Evolutionary conservation across 2,797 vertebrate genomes (phyloP), one percentile per base, ranked within the genome.

Genomic region (Hapalemur alaotrensis): DNA sequence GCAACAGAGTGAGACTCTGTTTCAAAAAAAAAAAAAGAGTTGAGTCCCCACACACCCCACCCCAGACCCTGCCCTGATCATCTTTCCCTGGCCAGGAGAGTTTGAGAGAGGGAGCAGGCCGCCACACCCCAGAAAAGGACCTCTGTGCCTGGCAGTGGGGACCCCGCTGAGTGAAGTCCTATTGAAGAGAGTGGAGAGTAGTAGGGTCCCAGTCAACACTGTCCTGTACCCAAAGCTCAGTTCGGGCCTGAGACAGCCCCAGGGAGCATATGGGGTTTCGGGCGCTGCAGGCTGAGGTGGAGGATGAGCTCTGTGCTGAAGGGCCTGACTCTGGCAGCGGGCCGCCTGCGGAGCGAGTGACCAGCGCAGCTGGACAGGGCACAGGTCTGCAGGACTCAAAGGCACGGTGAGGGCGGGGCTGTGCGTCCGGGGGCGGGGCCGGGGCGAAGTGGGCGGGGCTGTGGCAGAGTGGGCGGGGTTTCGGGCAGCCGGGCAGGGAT

Each of bases 371-470:
- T 4, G 23, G n/a, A 3, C 9, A 18, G 9, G 35, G 1, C 0
- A 4, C 2, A 0, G 7, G 5, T 61, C 48, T 8, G 48, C 38
- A 0, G 7, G 2, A 0, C 50, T 1, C 30, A 28, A 70, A 1
- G 4, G 32, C 6, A 15, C 20, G 2, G 30, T 6, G 0, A 32
- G 72, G 46, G 48, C 32, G 48, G 13, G 8, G n/a, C 59, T 14
- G 11, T 6, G 30, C 9, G 3, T 30, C 8, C 5, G 7, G 2
- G 41, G 65, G 63, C 17, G 61, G 70, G 32, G n/a, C 54, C 12
- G 10, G 3, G 1, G 67, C 20, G 13, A 13, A 3, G 22, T n/a
- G 25, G 54, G 50, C 23, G 32, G 46, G 41, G 7, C 43, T 17
- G 10, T 3, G 1, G 61, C 25, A 9, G 52, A 5, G 23, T n/a